These are phyloP conservation scores for Morelia viridis DNA, from an alignment of 2,797 vertebrate species.

Conservation along the genomic window DNA sequence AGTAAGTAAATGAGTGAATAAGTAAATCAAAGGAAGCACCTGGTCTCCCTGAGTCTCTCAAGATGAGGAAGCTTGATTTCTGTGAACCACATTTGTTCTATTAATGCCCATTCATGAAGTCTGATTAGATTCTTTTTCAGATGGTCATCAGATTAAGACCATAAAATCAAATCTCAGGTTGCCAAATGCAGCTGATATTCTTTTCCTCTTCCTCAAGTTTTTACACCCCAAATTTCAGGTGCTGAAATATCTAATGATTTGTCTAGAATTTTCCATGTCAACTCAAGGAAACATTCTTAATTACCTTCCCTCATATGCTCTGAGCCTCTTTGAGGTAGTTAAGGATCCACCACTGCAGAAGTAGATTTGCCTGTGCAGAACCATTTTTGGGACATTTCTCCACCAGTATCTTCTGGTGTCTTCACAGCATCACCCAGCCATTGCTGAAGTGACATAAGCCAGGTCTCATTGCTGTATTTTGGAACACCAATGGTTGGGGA, in stretches of 20 bases:
- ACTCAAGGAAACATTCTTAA: not conserved
- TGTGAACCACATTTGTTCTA: not conserved
- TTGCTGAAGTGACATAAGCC: not conserved
- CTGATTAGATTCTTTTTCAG: not conserved
- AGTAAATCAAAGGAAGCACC: not conserved
- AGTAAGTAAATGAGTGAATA: not conserved
- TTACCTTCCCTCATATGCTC: accelerated
- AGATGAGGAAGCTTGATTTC: not conserved
- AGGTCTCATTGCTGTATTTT: not conserved
- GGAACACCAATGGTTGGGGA: not conserved
- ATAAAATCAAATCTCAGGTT: not conserved
- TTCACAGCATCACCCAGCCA: not conserved
- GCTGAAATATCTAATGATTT: no score
- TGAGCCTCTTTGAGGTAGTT: not conserved
- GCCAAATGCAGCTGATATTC: not conserved
- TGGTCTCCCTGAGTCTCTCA: not conserved
- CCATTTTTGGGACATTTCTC: not conserved
- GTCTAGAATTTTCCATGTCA: not conserved
- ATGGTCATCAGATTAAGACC: not conserved
- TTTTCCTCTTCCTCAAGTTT: not conserved
- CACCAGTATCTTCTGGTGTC: not conserved
- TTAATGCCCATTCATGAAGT: not conserved
- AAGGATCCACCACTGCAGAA: not conserved
- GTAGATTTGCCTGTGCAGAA: not conserved
- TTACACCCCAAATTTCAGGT: not conserved